phyloP scores from a whole-genome alignment of 1,140 invertebrate species.

The Aricia agestis region DNA sequence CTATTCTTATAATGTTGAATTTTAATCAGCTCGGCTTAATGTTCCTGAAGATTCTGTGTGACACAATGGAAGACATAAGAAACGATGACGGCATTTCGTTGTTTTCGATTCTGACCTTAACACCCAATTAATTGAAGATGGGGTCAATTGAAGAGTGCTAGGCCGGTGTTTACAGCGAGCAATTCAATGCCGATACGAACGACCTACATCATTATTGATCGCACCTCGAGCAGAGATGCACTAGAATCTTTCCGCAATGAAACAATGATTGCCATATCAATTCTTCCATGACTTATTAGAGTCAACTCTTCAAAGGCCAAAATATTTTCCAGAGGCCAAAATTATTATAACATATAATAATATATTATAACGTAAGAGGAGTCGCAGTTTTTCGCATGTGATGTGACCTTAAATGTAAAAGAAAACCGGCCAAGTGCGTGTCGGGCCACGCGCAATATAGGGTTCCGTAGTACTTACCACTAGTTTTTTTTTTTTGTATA shows the following conservation, averaged over 20 bases:
- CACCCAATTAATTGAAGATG: conserved; percentile 17
- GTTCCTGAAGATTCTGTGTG: background rate
- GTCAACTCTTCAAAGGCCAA: background rate
- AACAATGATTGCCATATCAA: background rate
- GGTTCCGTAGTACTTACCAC: too few species aligned
- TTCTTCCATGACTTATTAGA: background rate
- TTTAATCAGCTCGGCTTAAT: background rate
- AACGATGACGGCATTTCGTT: background rate
- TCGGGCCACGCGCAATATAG: too few species aligned
- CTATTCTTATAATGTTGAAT: background rate
- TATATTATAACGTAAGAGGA: too few species aligned
- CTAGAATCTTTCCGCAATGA: background rate
- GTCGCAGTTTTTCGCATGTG: background rate
- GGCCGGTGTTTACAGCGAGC: conserved; percentile 6
- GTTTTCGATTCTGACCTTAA: conserved; percentile 17
- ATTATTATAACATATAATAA: too few species aligned
- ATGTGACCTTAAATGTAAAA: background rate
- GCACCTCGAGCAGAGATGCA: background rate
- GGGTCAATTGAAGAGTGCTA: conserved; percentile 20
- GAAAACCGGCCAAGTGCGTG: too few species aligned
- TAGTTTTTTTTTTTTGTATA: too few species aligned
- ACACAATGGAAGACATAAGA: background rate
- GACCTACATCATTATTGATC: conserved; percentile 3
- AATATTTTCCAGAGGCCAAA: background rate
- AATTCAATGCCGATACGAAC: background rate